Evolutionary conservation across 2,113 vertebrate genomes (phyloP), one percentile per base, ranked within the genome.

Genomic region (Triplophysa rosa): DNA sequence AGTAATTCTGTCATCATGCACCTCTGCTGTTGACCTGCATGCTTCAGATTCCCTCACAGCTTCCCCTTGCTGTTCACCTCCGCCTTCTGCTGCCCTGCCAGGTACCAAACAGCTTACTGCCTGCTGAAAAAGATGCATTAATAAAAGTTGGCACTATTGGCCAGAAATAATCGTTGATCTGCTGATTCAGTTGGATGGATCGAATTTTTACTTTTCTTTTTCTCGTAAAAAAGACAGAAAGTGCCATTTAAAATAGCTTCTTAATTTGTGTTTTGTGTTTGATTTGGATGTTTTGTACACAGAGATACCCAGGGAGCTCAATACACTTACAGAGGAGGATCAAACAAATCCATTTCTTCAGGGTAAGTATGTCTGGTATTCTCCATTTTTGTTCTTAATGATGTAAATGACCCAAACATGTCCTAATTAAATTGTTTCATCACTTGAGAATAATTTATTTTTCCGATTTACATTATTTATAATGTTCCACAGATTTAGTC

Each of bases 21-120:
- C n/a, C 14, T 1, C 21, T 78, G 40, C 78, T 86, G 24, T 72
- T 82, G 9, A 77, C 40, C 13, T 26, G 74, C 78, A 84, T 33
- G 76, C 85, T 45, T 62, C 83, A 71, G 71, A 66, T n/a, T 4
- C 62, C 3, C 13, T 64, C 33, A n/a, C 63, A n/a, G 24, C 59
- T 67, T 21, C 62, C 16, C 73, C 26, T 1, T 64, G 67, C 63
- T 17, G 40, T 59, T 67, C 19, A 26, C 8, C 82, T 70, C 75
- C 54, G 67, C 37, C 78, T 61, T 26, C 21, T 69, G 16, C 82
- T 67, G 40, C 33, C 56, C 79, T 70, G 59, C 80, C 90, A 92
- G 92, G 92, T 93, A 92, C 65, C 82, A 9, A 47, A 2, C 13
- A 61, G 21, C 7, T 10, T 40, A 65, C 52, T 8, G 3, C 45